phyloP scores from a whole-genome alignment of 2,888 invertebrate genomes.

The Dryococelus australis region DNA sequence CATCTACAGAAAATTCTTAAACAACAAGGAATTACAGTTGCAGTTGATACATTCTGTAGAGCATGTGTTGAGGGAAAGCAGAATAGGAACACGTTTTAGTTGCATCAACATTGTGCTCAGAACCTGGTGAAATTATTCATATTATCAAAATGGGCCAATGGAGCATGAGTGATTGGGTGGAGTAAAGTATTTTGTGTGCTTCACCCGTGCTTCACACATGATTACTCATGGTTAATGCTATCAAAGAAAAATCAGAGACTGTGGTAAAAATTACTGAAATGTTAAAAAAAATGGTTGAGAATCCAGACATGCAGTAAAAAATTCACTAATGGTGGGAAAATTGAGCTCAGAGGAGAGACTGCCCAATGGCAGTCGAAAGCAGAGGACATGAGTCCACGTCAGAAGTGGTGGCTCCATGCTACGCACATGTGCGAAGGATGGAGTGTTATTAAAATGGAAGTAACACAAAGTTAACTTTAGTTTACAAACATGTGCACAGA shows the following conservation, averaged over 20 bases:
- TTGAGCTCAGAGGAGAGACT: not conserved
- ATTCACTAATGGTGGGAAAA: not conserved
- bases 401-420: not conserved
- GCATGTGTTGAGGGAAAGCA: constrained; percentile 47
- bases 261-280: too few relatives aligned
- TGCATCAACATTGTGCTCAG: constrained; percentile 37
- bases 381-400: not conserved
- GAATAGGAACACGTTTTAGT: constrained; percentile 38
- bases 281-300: not conserved
- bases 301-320: not conserved
- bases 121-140: constrained; percentile 48
- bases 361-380: not conserved
- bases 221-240: constrained; percentile 50
- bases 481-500: too few relatives aligned
- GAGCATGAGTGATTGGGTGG: constrained; percentile 48
- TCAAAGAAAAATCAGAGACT: constrained; percentile 44
- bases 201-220: constrained; percentile 51
- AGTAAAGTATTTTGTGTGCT: constrained; percentile 48
- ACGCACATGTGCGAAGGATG: not conserved
- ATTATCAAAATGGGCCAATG: constrained; percentile 49
- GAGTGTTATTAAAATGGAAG: not conserved
- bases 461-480: too few relatives aligned
- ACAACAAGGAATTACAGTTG: constrained; percentile 40
- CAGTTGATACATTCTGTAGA: constrained; percentile 45
- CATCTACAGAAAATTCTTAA: constrained; percentile 46